Base-by-base conservation (phyloP, 2,888 invertebrate genomes). In the Pristionchus exspectatus region DNA sequence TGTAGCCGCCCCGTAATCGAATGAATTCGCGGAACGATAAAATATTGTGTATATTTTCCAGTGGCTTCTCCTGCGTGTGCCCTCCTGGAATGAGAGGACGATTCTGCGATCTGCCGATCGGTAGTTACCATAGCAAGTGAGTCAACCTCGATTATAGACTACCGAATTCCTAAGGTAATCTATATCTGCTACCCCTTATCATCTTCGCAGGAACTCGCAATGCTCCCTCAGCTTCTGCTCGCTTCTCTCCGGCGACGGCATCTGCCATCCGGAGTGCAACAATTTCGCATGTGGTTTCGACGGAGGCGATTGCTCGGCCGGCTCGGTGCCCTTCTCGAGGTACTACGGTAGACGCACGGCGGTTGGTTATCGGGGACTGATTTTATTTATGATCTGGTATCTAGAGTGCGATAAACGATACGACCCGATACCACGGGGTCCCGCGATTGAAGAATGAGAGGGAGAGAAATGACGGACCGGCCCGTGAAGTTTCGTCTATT, bases 231-330 rank as follows among this genome's bases (percentile, higher is more conserved):
- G 44, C 24, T 63, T 50, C 2, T 89, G 89, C 50, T 16, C 56
- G 5, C 3, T 5, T 0, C 44, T 89, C 95, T 98, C 98, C 94
- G 98, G 97, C 4, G 98, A 99, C 95, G 98, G 98, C 0, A 96
- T 97, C 92, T 99, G 99, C 95, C 98, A 99, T 95, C 97, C 97
- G 91, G 98, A 98, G 0, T 99, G 99, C 95, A 98, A 99, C 95
- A 98, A 97, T 94, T 97, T 97, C 9, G 98, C 98, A 94, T 99
- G 99, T 95, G 98, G 98, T 95, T 99, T 98, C 98, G 99, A 99
- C 94, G 99, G 99, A 0, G 96, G 98, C 90, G 99, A 99, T 95
- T 94, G 94, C 81, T 91, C 91, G 7, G 93, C 92, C 27, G 90
- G 88, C 38, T 89, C 90, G 21, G 74, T 90, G 63, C 81, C 81